Evolutionary conservation across 1,140 invertebrate species (phyloP), one percentile per base, ranked within the genome.

Genomic region (Pollicipes pollicipes): DNA sequence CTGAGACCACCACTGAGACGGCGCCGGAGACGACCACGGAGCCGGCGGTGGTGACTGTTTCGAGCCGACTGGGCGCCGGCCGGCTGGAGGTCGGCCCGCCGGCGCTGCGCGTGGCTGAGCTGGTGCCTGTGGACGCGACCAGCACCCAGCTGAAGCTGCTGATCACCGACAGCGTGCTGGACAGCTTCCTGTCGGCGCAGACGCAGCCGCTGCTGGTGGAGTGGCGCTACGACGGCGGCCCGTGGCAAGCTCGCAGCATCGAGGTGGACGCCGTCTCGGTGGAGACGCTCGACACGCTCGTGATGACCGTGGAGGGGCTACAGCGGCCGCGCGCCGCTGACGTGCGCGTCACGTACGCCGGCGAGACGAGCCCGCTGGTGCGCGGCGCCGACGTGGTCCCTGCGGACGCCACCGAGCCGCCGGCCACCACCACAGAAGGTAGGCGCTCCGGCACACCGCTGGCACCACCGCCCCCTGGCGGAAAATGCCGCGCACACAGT

Each of bases 341-440:
- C 45, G 45, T 58, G 13, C 6, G 45, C 6, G 45, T 58, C 45
- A 58, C 13, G 13, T 58, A 58, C 45, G 45, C 45, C 45, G 17
- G 45, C 6, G 45, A 58, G 45, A 58, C 45, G 45, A 58, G 45
- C 24, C 10, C 45, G 13, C 13, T 58, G 45, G 45, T 58, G 45
- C 6, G 45, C 6, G 45, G 45, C 13, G 45, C 2, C 13, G 45
- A 58, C 45, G 45, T 58, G 21, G 45, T 58, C 13, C 45, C 45
- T 10, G 2, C 17, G 45, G 45, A 58, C 21, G 45, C 45, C 45
- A 58, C 45, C 6, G 13, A 21, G 21, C 45, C 45, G 45, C 45
- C 45, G 45, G 13, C 45, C 6, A 70, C 29, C 28, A 71, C 28
- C 37, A 69, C 28, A 30, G 45, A 67, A n/a, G n/a, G 32, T 31